Evolutionary conservation across 2,888 invertebrate genomes (phyloP).

Genomic region (Caenorhabditis imperialis): DNA sequence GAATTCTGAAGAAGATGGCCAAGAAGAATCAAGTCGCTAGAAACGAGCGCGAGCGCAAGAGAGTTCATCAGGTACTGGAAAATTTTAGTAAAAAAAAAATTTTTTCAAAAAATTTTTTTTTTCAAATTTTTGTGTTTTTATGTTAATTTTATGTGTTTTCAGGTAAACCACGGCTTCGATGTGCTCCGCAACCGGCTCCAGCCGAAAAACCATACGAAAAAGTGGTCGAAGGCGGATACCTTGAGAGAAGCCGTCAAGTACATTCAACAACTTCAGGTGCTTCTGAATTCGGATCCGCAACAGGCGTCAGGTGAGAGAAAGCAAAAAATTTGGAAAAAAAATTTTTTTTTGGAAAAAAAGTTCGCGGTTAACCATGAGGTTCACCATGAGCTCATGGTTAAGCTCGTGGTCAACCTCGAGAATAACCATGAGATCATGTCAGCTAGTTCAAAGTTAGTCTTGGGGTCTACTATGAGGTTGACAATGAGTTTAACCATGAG

Average conservation of each 20-base stretch:
- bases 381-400: no score
- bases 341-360: no score
- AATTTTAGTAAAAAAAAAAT: no score
- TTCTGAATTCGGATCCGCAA: slow-evolving; percentile 39
- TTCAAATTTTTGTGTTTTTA: no score
- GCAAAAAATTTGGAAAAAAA: not conserved
- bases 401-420: no score
- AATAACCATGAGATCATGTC: no score
- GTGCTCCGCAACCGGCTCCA: slow-evolving; percentile 52
- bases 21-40: slow-evolving; percentile 61
- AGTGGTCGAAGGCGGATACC: slow-evolving; percentile 67
- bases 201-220: slow-evolving; percentile 54
- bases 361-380: no score
- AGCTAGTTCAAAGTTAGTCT: no score
- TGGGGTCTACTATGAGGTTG: no score
- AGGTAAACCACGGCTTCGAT: slow-evolving; percentile 66
- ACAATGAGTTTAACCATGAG: no score
- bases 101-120: no score
- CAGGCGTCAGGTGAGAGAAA: slow-evolving; percentile 27
- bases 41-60: slow-evolving; percentile 63
- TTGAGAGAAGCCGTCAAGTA: slow-evolving; percentile 62
- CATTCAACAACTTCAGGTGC: slow-evolving; percentile 51
- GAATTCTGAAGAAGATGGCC: slow-evolving; percentile 19
- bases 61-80: slow-evolving; percentile 66
- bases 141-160: not conserved